phyloP scores from a whole-genome alignment of 2,113 vertebrate genomes.

The Cebus imitator region DNA sequence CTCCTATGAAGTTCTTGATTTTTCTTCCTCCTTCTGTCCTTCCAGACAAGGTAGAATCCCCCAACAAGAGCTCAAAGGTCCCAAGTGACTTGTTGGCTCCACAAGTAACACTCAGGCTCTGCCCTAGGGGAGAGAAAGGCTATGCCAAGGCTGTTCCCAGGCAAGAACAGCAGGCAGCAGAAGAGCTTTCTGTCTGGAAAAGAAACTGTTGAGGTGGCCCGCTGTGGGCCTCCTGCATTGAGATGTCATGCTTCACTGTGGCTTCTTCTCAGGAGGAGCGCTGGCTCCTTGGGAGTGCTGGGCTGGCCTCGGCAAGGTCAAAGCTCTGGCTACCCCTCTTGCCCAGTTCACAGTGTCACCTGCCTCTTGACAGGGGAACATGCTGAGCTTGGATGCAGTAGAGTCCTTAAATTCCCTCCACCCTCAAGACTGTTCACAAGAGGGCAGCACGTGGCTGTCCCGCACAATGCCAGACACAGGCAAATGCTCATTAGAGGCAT shows the following conservation, averaged over 20 bases:
- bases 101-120: background rate
- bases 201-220: background rate
- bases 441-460: too few relatives aligned
- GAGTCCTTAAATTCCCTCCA: background rate
- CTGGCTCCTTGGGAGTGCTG: background rate
- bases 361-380: background rate
- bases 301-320: background rate
- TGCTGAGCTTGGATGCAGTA: background rate
- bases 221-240: background rate
- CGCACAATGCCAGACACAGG: rapidly evolving
- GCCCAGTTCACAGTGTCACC: too few relatives aligned
- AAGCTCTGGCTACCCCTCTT: rapidly evolving
- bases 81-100: background rate
- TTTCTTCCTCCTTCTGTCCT: background rate
- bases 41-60: background rate
- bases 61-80: background rate
- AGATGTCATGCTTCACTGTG: background rate
- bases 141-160: background rate
- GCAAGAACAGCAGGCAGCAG: background rate
- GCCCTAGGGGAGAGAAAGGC: background rate
- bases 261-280: background rate
- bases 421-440: rapidly evolving
- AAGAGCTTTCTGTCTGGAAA: background rate
- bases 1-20: background rate
- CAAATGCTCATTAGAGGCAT: background rate